Conservation (phyloP, 2,113 vertebrate genomes). For the Pedetes capensis region DNA sequence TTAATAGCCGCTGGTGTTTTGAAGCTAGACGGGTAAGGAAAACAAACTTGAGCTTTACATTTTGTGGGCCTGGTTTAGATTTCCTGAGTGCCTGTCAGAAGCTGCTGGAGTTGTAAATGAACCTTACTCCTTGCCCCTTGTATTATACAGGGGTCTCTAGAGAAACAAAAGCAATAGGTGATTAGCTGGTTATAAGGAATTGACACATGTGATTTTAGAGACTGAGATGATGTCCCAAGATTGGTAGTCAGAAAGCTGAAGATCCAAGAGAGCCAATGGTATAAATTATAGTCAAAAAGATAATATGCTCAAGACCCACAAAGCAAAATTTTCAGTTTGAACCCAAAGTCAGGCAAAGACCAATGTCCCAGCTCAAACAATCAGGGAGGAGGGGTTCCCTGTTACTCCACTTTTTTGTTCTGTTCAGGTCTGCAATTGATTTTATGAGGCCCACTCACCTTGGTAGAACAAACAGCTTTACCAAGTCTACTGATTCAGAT, state of each 20-base stretch:
- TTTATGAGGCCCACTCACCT: not conserved
- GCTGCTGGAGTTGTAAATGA: slow-evolving; percentile 41
- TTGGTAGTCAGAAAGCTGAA: not conserved
- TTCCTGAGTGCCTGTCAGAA: slow-evolving; percentile 40
- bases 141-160: slow-evolving; percentile 41
- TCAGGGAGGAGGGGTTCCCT: not conserved
- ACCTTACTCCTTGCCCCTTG: not conserved
- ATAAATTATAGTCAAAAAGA: not conserved
- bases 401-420: slow-evolving; percentile 7
- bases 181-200: not conserved
- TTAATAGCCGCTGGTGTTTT: slow-evolving; percentile 67
- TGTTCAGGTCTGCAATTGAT: not conserved
- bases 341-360: slow-evolving; percentile 9
- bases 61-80: slow-evolving; percentile 45
- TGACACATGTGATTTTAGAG: slow-evolving; percentile 21
- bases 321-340: not conserved
- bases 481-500: not conserved
- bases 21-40: slow-evolving; percentile 60
- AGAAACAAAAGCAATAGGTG: slow-evolving; percentile 16
- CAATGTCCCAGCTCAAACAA: not conserved
- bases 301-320: not conserved
- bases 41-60: slow-evolving; percentile 64
- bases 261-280: not conserved
- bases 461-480: not conserved
- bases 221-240: not conserved